Percentiles rank a stretch among this genome's conserved stretches.
Evolutionary conservation across 2,888 invertebrate species (phyloP).

Genomic region (Drosophila melanosoma): DNA sequence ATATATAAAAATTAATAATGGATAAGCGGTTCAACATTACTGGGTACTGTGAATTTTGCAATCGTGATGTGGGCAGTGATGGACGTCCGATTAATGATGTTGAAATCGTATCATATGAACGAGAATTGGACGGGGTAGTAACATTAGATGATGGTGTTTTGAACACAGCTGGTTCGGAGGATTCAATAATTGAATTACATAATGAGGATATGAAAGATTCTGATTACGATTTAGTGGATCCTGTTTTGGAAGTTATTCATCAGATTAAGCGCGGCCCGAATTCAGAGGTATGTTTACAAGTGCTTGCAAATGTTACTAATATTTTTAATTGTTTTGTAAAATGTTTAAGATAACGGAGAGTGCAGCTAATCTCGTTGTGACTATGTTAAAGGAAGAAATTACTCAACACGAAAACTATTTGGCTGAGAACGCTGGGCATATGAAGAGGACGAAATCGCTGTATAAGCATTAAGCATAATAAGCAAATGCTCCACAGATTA

Average conservation of each 20-base stretch:
- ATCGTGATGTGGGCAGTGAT: neutral
- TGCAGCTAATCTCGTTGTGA: neutral
- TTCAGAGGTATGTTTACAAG: neutral
- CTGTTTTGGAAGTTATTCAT: neutral
- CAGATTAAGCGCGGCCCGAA: neutral
- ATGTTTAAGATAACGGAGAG: neutral
- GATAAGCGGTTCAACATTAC: neutral
- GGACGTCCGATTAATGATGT: slow-evolving; percentile 1
- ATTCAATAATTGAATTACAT: neutral
- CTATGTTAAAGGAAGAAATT: neutral
- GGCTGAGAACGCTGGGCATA: neutral
- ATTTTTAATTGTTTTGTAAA: neutral
- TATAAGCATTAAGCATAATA: neutral
- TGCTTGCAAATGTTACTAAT: neutral
- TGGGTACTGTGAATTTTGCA: neutral
- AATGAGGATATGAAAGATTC: neutral
- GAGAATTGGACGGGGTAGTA: neutral
- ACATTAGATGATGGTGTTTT: neutral
- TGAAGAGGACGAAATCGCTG: neutral
- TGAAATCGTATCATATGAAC: neutral
- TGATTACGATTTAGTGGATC: neutral
- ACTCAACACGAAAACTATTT: neutral
- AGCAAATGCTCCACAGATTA: neutral
- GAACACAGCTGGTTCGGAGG: neutral
- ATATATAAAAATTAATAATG: neutral